Conservation (phyloP, 2,113 vertebrate species). For the Scophthalmus maximus region DNA sequence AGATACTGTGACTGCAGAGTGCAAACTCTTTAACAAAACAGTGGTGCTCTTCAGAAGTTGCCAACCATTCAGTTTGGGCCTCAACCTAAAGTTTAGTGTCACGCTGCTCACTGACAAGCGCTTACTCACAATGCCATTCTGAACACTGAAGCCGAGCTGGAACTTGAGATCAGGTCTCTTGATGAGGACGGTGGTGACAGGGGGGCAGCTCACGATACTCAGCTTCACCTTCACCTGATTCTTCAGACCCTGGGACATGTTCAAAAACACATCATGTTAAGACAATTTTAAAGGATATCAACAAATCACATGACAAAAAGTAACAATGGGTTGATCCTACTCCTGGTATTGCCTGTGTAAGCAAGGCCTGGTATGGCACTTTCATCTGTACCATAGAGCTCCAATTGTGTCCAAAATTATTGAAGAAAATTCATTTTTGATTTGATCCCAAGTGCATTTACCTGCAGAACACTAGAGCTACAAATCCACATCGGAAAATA, state of each 20-base stretch:
- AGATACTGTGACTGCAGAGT: not conserved
- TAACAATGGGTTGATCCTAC: not conserved
- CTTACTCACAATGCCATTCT: conserved; percentile 96
- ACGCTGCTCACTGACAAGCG: conserved; percentile 3
- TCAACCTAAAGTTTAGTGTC: conserved; percentile 5
- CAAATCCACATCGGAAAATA: not conserved
- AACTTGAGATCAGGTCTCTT: conserved; percentile 97
- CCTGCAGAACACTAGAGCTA: not conserved
- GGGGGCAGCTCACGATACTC: conserved; percentile 97
- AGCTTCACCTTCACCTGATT: conserved; percentile 94
- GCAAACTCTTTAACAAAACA: no score
- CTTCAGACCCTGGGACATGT: conserved; percentile 88
- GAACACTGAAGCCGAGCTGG: conserved; percentile 97
- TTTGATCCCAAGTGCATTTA: no score
- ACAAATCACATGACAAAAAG: not conserved
- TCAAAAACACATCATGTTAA: not conserved
- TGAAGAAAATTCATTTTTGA: no score
- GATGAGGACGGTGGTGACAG: conserved; percentile 96
- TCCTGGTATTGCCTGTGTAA: no score
- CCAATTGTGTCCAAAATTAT: no score
- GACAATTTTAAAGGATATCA: not conserved
- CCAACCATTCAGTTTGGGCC: not conserved
- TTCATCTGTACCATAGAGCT: no score
- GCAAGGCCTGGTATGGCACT: no score
- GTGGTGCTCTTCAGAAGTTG: not conserved